These are phyloP conservation scores for Rutilus rutilus DNA, from an alignment of 2,113 vertebrate genomes.

Conservation along the genomic window DNA sequence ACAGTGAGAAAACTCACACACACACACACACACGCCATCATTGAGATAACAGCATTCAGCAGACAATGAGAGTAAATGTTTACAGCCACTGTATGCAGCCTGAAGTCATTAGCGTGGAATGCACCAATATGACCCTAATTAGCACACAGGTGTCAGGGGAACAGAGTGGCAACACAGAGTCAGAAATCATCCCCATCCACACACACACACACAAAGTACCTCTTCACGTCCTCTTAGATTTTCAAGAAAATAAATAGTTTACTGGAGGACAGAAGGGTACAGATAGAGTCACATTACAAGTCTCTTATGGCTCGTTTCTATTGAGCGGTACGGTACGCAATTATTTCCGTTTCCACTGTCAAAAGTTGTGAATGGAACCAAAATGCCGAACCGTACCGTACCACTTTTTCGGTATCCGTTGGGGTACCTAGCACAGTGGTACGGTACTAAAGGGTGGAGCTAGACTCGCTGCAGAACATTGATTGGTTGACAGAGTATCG, in stretches of 20 bases:
- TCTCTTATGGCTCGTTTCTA: background rate
- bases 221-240: background rate
- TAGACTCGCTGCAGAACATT: no score
- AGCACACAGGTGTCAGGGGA: constrained; percentile 28
- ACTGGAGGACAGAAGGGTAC: background rate
- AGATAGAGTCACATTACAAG: background rate
- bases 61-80: background rate
- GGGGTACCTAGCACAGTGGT: no score
- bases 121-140: constrained; percentile 32
- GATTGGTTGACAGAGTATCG: no score
- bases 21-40: background rate
- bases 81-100: constrained; percentile 21
- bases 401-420: no score
- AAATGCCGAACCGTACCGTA: no score
- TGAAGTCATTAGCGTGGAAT: constrained; percentile 28
- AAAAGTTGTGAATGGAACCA: no score
- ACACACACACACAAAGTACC: constrained; percentile 36
- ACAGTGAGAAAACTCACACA: background rate
- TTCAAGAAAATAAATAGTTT: background rate
- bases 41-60: constrained; percentile 17
- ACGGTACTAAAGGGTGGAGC: no score
- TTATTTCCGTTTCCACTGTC: no score
- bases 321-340: no score
- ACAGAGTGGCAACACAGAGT: constrained; percentile 21
- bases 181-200: constrained; percentile 20